Base-by-base conservation (phyloP, 2,113 vertebrate species). In the Perca flavescens region DNA sequence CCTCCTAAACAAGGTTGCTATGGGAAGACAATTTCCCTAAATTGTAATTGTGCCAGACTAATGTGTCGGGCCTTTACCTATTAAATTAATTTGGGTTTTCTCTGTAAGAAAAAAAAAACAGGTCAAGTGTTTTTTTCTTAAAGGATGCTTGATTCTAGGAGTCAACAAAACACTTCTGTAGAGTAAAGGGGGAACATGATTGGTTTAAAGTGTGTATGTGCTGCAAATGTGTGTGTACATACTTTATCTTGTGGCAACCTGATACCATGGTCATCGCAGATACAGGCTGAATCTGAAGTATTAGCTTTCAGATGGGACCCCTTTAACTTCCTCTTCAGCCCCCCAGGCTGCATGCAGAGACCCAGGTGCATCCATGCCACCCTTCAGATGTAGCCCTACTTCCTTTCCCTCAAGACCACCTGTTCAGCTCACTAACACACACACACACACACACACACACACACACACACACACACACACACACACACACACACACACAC, bases 331-430 rank as follows among this genome's bases (percentile, higher is more conserved):
- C 57, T 77, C 80, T 70, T 70, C 74, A 84, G 78, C 46, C 68
- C 53, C 53, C 74, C 5, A n/a, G 0, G 22, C 34, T 66, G 65
- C 57, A 58, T 63, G 67, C 60, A 52, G 81, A 89, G 92, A 89
- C 92, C 70, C 93, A 94, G 92, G 89, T 94, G 94, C 89, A 63
- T 62, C 31, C 52, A 50, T 73, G 72, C 28, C 11, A 14, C 50
- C 69, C 70, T 78, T 76, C 71, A 70, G 62, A 63, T 72, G 10
- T 54, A 76, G 21, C 36, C 52, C 36, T 52, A 70, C 56, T 56
- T 80, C 28, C 54, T 74, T 61, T 64, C 21, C 64, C 63, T 53
- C 19, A 11, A 53, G 54, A 86, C 69, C 91, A 92, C 91, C 92
- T 93, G 94, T 87, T 91, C 78, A 80, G 25, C 77, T 66, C 80